Conservation (phyloP, 2,797 vertebrate genomes). For the Schizopygopsis pylzovi region DNA sequence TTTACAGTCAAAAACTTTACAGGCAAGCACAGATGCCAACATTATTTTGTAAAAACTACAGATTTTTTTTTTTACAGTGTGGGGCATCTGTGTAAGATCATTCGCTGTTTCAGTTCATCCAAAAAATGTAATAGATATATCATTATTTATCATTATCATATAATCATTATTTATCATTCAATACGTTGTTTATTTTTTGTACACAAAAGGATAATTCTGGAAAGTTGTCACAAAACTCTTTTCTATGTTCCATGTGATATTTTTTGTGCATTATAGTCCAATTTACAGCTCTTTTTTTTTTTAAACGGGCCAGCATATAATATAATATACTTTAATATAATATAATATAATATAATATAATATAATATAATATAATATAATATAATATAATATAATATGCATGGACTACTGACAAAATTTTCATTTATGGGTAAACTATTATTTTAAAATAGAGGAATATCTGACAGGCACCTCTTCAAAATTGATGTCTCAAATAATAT, state of each 20-base stretch:
- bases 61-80: too few species aligned
- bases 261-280: not conserved
- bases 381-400: not conserved
- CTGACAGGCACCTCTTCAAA: slow-evolving; percentile 55
- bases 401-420: not conserved
- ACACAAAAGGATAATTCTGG: not conserved
- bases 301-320: not conserved
- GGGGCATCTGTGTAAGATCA: not conserved
- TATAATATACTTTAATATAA: not conserved
- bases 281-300: too few species aligned
- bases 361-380: not conserved
- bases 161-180: not conserved
- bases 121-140: not conserved
- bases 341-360: too few species aligned
- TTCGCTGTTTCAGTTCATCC: not conserved
- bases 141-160: not conserved
- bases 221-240: not conserved
- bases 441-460: not conserved
- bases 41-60: too few species aligned
- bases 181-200: not conserved
- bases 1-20: too few species aligned
- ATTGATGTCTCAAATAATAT: slow-evolving; percentile 60
- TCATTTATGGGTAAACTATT: not conserved
- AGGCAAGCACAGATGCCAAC: too few species aligned
- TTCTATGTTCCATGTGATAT: not conserved